Evolutionary conservation across 2,797 vertebrate genomes (phyloP).

Genomic region (Paedocypris micromegethes): DNA sequence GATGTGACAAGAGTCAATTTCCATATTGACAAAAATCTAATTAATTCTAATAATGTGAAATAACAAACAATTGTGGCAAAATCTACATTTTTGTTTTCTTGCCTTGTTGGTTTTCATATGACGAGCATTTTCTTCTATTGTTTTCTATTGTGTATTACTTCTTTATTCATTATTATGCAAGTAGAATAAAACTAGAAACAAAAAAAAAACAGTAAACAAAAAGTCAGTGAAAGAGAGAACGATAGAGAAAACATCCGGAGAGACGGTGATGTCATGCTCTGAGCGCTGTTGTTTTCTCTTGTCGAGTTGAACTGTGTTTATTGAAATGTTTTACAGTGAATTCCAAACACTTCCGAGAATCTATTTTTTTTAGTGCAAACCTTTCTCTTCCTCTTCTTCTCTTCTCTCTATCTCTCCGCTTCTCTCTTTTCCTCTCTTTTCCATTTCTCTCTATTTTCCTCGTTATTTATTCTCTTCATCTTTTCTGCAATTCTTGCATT

Average conservation of each 20-base stretch:
- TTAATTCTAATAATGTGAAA: no score
- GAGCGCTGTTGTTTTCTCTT: conserved; percentile 30
- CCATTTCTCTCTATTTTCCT: conserved; percentile 6
- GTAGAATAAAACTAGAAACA: no score
- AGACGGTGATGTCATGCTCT: conserved; percentile 27
- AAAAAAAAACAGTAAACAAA: no score
- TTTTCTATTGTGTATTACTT: no score
- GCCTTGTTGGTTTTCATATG: no score
- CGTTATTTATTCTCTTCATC: background rate
- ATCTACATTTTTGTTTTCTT: no score
- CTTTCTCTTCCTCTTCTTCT: conserved; percentile 7
- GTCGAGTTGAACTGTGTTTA: conserved; percentile 43
- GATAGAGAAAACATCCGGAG: conserved; percentile 8
- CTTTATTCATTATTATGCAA: no score
- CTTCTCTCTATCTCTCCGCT: background rate
- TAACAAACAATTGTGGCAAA: no score
- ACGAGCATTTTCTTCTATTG: no score
- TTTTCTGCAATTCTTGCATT: no score
- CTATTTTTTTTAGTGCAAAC: background rate
- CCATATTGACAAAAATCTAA: no score
- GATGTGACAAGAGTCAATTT: no score
- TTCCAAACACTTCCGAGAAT: conserved; percentile 42
- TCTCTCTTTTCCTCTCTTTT: background rate
- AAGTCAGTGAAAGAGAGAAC: conserved; percentile 16
- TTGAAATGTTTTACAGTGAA: conserved; percentile 49